Percentiles rank a stretch among this genome's conserved stretches.
phyloP scores from a whole-genome alignment of 1,140 invertebrate species.

The Samia ricini region DNA sequence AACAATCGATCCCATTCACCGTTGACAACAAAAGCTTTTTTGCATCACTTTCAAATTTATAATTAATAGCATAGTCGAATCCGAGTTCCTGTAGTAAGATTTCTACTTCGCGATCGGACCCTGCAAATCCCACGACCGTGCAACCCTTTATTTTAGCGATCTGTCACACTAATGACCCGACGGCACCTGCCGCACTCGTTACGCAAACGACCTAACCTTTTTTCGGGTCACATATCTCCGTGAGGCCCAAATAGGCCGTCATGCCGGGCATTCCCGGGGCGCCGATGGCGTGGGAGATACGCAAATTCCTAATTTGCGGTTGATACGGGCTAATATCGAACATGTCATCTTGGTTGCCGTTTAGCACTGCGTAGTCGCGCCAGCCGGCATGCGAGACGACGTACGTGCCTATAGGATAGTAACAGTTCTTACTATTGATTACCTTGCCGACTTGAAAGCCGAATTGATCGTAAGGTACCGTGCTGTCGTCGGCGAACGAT shows the following conservation, averaged over 20 bases:
- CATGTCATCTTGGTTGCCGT: conserved; percentile 23
- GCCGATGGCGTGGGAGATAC: conserved; percentile 29
- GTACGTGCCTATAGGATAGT: conserved; percentile 76
- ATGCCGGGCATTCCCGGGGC: conserved; percentile 54
- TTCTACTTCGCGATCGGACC: conserved; percentile 81
- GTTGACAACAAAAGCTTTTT: conserved; percentile 69
- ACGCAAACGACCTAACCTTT: conserved; percentile 82
- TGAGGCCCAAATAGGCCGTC: conserved; percentile 84
- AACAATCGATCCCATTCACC: conserved; percentile 80
- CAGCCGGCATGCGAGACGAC: conserved; percentile 80
- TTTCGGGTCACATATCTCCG: conserved; percentile 82
- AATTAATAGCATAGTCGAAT: conserved; percentile 84
- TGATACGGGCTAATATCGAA: conserved; percentile 28
- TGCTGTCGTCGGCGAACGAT: conserved; percentile 23
- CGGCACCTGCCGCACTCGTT: conserved; percentile 80
- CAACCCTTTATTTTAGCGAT: conserved; percentile 82
- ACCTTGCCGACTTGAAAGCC: conserved; percentile 57
- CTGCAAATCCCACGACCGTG: conserved; percentile 83
- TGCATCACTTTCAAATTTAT: conserved; percentile 78
- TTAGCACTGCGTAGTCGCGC: conserved; percentile 67
- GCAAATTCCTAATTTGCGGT: conserved; percentile 29
- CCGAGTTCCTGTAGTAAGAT: conserved; percentile 80
- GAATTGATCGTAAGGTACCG: conserved; percentile 44
- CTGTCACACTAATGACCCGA: conserved; percentile 83
- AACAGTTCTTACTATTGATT: conserved; percentile 25